Evolutionary conservation across 2,888 invertebrate species (phyloP).

Genomic region (Coleophora flavipennella): DNA sequence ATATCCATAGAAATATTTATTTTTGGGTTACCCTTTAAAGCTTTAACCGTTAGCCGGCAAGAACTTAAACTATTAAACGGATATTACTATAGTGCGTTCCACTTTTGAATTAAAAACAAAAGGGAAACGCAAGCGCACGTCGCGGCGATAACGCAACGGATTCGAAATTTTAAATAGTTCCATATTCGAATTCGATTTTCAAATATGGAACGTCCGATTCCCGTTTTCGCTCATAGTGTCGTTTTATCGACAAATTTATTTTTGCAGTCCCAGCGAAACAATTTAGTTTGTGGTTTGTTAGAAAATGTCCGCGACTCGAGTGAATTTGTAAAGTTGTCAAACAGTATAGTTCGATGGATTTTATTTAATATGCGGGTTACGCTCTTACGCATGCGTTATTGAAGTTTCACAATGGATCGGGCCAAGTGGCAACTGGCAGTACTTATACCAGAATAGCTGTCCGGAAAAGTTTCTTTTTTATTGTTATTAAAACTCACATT

Average conservation of each 20-base stretch:
- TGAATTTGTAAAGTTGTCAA: too few relatives aligned
- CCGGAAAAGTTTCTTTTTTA: slow-evolving; percentile 32
- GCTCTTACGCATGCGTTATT: slow-evolving; percentile 43
- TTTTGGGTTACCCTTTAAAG: slow-evolving; percentile 1
- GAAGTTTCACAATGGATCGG: slow-evolving; percentile 61
- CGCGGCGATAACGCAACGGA: slow-evolving; percentile 66
- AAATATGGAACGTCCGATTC: slow-evolving; percentile 67
- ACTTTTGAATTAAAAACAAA: slow-evolving; percentile 26
- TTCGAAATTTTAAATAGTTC: slow-evolving; percentile 73
- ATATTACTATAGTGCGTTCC: slow-evolving; percentile 28
- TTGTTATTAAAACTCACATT: not conserved
- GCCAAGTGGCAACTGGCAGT: slow-evolving; percentile 37
- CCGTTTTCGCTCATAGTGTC: slow-evolving; percentile 64
- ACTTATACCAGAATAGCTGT: slow-evolving; percentile 11
- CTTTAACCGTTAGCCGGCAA: slow-evolving; percentile 12
- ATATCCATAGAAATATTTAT: not conserved
- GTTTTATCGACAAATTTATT: slow-evolving; percentile 2
- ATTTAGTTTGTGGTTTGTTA: not conserved
- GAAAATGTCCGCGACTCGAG: too few relatives aligned
- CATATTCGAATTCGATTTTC: slow-evolving; percentile 63
- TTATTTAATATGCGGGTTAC: slow-evolving; percentile 68
- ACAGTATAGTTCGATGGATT: slow-evolving; percentile 1
- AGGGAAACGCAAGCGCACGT: slow-evolving; percentile 14
- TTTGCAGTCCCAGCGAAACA: slow-evolving; percentile 2
- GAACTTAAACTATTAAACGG: slow-evolving; percentile 25